Percentiles rank a stretch among this genome's conserved stretches.
phyloP scores from a whole-genome alignment of 2,113 vertebrate species.

The Anarhynchus alexandrinus region DNA sequence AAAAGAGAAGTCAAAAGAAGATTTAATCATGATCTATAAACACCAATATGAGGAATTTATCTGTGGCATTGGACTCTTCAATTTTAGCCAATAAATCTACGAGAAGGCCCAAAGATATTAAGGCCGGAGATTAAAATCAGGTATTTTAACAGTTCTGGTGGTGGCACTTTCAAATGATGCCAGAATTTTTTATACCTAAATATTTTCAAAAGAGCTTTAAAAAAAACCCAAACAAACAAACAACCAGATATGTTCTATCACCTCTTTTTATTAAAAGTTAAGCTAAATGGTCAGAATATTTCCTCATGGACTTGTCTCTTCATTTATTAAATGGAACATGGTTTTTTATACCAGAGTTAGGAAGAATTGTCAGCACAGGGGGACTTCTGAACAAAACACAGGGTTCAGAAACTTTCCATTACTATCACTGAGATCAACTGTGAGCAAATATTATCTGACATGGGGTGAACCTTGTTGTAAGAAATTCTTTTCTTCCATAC shows the following conservation, averaged over 20 bases:
- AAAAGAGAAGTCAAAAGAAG: background rate
- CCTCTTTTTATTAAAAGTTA: background rate
- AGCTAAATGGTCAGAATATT: background rate
- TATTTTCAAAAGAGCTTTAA: background rate
- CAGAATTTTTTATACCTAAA: background rate
- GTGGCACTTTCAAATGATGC: background rate
- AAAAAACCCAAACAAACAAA: background rate
- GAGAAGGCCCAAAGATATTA: background rate
- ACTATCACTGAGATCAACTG: background rate
- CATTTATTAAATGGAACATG: background rate
- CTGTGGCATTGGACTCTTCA: background rate
- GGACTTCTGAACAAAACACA: background rate
- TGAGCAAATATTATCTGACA: background rate
- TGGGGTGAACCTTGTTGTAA: background rate
- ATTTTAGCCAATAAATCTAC: background rate
- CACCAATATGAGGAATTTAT: background rate
- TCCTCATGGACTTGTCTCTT: background rate
- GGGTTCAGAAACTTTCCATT: background rate
- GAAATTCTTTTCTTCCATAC: background rate
- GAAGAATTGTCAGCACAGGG: background rate
- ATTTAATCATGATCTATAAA: background rate
- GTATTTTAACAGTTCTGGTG: background rate
- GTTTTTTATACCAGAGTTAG: background rate
- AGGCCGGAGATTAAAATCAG: background rate
- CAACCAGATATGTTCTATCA: background rate